Evolutionary conservation across 2,113 vertebrate species (phyloP).

Genomic region (Urocolius indicus): DNA sequence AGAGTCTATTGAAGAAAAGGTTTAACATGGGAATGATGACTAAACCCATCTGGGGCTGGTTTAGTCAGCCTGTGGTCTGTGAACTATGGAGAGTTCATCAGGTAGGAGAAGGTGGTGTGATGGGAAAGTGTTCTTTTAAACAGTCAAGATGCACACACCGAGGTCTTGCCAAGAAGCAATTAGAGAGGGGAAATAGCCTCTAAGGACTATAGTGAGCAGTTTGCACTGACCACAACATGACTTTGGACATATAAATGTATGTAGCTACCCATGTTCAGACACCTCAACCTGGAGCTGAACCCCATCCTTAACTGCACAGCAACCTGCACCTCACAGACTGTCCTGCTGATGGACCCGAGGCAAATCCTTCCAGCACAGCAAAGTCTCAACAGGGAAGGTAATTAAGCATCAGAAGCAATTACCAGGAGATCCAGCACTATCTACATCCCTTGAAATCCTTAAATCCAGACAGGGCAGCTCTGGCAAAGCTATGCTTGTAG

Average conservation of each 20-base stretch:
- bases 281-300: too few species aligned
- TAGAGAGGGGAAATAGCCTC: neutral
- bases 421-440: neutral
- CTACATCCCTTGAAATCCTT: neutral
- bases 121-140: neutral
- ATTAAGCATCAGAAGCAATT: neutral
- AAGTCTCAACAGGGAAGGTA: neutral
- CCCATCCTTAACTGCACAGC: neutral
- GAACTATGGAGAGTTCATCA: neutral
- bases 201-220: neutral
- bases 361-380: neutral
- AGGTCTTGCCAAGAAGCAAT: neutral
- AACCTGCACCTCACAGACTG: neutral
- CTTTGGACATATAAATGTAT: neutral
- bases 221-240: neutral
- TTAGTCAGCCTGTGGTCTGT: neutral
- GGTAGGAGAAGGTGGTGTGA: neutral
- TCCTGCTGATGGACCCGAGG: accelerated
- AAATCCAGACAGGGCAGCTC: neutral
- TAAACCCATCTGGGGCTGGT: neutral
- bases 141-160: neutral
- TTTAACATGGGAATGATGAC: neutral
- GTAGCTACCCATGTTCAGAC: too few species aligned
- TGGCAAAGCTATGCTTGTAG: neutral
- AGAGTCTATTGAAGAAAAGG: neutral